Base-by-base conservation (phyloP, 2,888 invertebrate species). In the Euplexia lucipara region DNA sequence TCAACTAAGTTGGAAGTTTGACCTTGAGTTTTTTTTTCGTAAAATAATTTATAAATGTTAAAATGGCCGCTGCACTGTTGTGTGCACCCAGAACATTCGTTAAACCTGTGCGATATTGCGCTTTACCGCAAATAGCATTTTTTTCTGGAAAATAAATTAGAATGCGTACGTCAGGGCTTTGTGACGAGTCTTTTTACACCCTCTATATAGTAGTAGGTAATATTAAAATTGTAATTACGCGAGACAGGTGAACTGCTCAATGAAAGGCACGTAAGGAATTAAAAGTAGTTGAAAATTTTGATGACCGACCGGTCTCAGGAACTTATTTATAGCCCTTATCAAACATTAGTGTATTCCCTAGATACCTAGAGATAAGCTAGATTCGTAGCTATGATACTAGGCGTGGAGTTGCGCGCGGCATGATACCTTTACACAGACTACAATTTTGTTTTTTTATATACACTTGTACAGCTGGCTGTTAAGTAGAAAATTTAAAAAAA, bases 251-350 rank as follows among this genome's bases (percentile, higher is more conserved):
- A 87, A 86, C 92, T 92, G 93, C 92, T 92, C 93, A 91, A 88
- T 78, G 79, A 78, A 88, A 90, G 87, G 94, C 94, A 94, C 94
- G 88, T 90, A 88, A 94, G 94, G 94, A 94, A 94, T 95, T 95
- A 90, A 92, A 86, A 69, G 92, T 93, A 94, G 92, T 84, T 76
- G 81, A 79, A 80, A 82, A 84, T 82, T 65, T 75, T 80, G 73
- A 77, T 75, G 86, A 82, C 84, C 79, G 75, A 49, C 64, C 53
- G 70, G 76, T 84, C 84, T 83, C 79, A 81, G 76, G 82, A 79
- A 81, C 82, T 78, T 87, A 83, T 74, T 60, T 73, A 52, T 83
- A 88, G 81, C 83, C 88, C 87, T 89, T 88, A 84, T 87, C 90
- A 87, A 83, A 86, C 75, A 64, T 86, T 90, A 91, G 90, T 85